phyloP scores from a whole-genome alignment of 2,797 vertebrate species.

The Poecilia gillii region DNA sequence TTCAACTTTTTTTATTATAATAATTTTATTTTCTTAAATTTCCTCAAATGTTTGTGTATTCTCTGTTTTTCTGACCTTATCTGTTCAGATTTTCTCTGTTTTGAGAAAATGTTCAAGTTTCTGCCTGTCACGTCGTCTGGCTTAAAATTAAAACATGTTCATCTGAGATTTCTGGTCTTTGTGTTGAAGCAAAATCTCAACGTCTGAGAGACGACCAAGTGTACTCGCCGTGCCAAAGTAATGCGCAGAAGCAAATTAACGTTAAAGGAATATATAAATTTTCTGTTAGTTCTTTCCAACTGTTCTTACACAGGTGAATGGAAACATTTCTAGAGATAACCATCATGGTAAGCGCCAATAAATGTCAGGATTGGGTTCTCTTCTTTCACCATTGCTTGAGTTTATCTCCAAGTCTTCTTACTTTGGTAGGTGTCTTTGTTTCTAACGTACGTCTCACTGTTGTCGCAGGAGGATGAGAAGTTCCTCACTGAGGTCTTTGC shows the following conservation, averaged over 20 bases:
- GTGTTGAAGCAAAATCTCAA: background rate
- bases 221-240: background rate
- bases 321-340: slow-evolving; percentile 14
- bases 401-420: background rate
- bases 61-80: background rate
- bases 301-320: slow-evolving; percentile 9
- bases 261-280: background rate
- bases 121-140: background rate
- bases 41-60: background rate
- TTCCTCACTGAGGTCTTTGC: slow-evolving; percentile 99
- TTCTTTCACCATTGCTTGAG: background rate
- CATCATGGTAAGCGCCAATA: slow-evolving; percentile 11
- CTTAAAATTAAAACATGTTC: slow-evolving; percentile 7
- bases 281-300: slow-evolving; percentile 14
- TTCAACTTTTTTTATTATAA: background rate
- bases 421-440: background rate
- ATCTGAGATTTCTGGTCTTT: background rate
- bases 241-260: background rate
- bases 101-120: background rate
- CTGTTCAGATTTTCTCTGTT: background rate
- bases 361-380: background rate
- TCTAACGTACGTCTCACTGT: slow-evolving; percentile 27
- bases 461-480: slow-evolving; percentile 93
- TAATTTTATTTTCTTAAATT: background rate
- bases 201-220: background rate